Evolutionary conservation across 2,888 invertebrate genomes (phyloP).

Genomic region (Limnephilus marmoratus): DNA sequence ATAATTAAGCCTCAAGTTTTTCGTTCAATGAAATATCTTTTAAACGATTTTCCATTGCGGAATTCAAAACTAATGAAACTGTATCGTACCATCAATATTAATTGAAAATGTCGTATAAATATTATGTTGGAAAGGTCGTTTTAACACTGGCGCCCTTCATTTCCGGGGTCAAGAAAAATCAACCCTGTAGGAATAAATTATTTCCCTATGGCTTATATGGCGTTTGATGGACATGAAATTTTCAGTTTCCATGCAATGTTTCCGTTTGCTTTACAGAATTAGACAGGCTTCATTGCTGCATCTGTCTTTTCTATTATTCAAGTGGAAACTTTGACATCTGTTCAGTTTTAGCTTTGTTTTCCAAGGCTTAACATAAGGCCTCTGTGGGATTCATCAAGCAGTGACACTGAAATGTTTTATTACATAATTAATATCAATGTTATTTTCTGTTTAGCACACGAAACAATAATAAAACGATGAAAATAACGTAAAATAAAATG

Average conservation of each 20-base stretch:
- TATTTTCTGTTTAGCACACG: too few species aligned
- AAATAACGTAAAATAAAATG: too few species aligned
- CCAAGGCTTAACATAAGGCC: neutral
- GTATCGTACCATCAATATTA: neutral
- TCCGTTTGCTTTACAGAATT: neutral
- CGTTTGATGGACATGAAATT: neutral
- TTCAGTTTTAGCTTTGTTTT: neutral
- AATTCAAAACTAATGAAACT: neutral
- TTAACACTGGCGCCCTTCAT: neutral
- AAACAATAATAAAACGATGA: too few species aligned
- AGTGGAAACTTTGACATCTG: constrained; percentile 15
- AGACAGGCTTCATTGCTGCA: constrained; percentile 21
- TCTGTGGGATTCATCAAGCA: neutral
- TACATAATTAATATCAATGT: neutral
- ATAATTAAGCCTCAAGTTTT: neutral
- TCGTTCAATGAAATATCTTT: neutral
- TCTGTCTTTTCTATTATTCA: constrained; percentile 28
- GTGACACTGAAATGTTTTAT: neutral
- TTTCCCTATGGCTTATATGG: neutral
- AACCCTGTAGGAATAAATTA: neutral
- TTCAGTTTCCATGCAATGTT: neutral
- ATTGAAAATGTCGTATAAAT: neutral
- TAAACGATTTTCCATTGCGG: neutral
- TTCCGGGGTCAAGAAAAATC: neutral
- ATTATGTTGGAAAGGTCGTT: neutral